Evolutionary conservation across 2,888 invertebrate species (phyloP).

Genomic region (Malacosoma neustria): DNA sequence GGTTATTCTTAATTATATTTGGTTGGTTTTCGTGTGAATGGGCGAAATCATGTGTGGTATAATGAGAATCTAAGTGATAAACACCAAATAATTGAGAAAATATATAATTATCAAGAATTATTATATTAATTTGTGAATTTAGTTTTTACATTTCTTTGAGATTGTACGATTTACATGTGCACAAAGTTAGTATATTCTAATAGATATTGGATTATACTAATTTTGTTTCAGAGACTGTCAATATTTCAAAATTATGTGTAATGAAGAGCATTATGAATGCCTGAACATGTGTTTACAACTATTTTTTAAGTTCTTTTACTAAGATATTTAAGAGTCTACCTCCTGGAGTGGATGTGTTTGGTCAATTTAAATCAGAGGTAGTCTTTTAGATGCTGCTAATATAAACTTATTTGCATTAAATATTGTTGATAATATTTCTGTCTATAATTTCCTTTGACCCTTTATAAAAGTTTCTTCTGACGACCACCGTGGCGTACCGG

Average conservation of each 20-base stretch:
- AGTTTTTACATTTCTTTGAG: slow-evolving; percentile 50
- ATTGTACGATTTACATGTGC: slow-evolving; percentile 13
- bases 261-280: slow-evolving; percentile 57
- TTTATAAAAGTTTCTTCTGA: too few relatives aligned
- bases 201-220: slow-evolving; percentile 33
- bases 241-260: slow-evolving; percentile 30
- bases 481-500: too few relatives aligned
- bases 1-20: background rate
- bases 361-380: slow-evolving; percentile 27
- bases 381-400: slow-evolving; percentile 43
- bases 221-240: slow-evolving; percentile 28
- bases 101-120: slow-evolving; percentile 3
- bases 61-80: slow-evolving; percentile 12
- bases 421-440: slow-evolving; percentile 42
- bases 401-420: slow-evolving; percentile 54
- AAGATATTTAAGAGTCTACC: slow-evolving; percentile 42
- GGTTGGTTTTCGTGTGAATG: slow-evolving; percentile 1
- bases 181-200: slow-evolving; percentile 47
- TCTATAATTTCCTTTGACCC: slow-evolving; percentile 1
- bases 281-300: slow-evolving; percentile 33
- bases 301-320: slow-evolving; percentile 33
- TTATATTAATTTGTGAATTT: slow-evolving; percentile 16
- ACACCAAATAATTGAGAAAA: slow-evolving; percentile 15
- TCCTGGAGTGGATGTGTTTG: slow-evolving; percentile 21
- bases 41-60: slow-evolving; percentile 11